Conservation (phyloP, 2,797 vertebrate species). For the Aplochiton taeniatus region DNA sequence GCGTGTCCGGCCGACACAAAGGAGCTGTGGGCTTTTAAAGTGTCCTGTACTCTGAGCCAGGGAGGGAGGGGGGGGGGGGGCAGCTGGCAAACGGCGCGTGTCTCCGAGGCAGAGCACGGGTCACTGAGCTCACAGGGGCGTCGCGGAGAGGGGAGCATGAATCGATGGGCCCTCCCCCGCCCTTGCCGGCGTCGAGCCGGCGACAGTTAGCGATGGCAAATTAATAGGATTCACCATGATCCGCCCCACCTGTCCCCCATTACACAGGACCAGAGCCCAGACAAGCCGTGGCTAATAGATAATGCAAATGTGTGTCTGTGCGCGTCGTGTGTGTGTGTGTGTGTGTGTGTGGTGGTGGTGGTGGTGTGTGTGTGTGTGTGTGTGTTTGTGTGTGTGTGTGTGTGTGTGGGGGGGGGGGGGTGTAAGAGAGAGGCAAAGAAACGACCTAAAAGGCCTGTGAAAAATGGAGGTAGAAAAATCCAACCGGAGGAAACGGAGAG, state of each 20-base stretch:
- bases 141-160: conserved; percentile 15
- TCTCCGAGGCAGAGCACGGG: neutral
- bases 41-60: too few relatives aligned
- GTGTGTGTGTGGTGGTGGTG: conserved; percentile 5
- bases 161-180: conserved; percentile 38
- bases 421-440: neutral
- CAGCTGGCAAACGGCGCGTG: neutral
- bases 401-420: conserved; percentile 17
- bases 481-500: too few relatives aligned
- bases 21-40: too few relatives aligned
- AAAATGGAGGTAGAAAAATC: too few relatives aligned
- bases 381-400: conserved; percentile 1
- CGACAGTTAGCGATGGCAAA: conserved; percentile 63
- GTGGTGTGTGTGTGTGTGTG: conserved; percentile 9
- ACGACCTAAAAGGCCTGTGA: too few relatives aligned
- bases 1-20: too few relatives aligned
- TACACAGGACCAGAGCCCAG: conserved; percentile 62
- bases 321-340: conserved; percentile 11
- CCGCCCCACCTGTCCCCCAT: conserved; percentile 62
- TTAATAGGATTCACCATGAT: conserved; percentile 64
- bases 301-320: conserved; percentile 41
- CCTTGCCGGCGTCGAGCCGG: conserved; percentile 23
- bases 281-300: conserved; percentile 69
- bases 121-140: neutral
- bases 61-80: too few relatives aligned